Percentiles rank a stretch among this genome's conserved stretches.
Conservation (phyloP, 2,113 vertebrate genomes). For the Ciconia boyciana region DNA sequence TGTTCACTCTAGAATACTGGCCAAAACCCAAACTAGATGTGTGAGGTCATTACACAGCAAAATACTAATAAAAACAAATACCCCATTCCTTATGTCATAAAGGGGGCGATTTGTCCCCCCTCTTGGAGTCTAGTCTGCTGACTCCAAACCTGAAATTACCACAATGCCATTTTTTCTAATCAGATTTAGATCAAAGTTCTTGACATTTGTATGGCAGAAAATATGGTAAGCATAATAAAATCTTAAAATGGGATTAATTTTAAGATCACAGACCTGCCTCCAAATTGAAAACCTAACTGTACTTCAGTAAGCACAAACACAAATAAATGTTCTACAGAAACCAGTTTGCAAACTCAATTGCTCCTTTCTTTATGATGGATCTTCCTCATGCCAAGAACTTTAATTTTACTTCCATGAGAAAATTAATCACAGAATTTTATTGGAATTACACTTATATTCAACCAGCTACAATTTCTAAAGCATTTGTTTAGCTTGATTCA, state of each 20-base stretch:
- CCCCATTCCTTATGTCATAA: not conserved
- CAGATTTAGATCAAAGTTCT: not conserved
- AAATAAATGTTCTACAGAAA: not conserved
- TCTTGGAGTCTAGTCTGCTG: not conserved
- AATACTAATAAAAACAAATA: not conserved
- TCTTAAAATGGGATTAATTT: not conserved
- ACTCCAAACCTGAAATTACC: not conserved
- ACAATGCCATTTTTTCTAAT: not conserved
- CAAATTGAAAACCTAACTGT: not conserved
- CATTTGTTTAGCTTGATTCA: not conserved
- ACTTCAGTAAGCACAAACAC: not conserved
- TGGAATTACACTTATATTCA: not conserved
- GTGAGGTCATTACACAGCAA: not conserved
- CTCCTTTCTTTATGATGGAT: not conserved
- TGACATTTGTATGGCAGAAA: not conserved
- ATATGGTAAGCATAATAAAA: not conserved
- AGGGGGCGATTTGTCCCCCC: not conserved
- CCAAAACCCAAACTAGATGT: not conserved
- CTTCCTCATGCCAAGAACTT: not conserved
- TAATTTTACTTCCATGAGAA: not conserved
- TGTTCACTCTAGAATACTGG: not conserved
- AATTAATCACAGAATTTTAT: not conserved
- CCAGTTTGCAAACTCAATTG: not conserved
- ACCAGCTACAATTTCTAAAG: not conserved
- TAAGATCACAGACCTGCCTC: not conserved